Evolutionary conservation across 1,140 invertebrate species (phyloP), one percentile per base, ranked within the genome.

Genomic region (Drosophila subobscura): DNA sequence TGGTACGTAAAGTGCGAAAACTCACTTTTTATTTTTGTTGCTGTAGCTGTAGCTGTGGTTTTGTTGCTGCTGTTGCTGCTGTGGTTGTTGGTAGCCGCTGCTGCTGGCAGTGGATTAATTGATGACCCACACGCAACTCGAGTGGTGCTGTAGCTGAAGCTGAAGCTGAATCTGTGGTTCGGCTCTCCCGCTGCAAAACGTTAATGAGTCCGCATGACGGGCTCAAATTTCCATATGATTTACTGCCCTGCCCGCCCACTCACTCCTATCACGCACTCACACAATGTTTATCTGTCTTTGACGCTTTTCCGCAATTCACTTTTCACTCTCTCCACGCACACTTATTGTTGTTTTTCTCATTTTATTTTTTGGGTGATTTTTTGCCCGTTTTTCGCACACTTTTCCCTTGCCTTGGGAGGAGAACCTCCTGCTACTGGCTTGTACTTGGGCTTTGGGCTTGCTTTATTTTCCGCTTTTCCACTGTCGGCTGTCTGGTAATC

Each of bases 141-240:
- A 47, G 49, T 27, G 23, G 44, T 27, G 52, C 20, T 42, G 29
- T 8, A 8, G 29, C 29, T 33, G 29, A 0, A 8, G 3, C 33
- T 37, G 10, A 1, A 12, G 33, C 33, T 37, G 33, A 10, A 37
- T 37, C 33, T 37, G 33, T 37, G 33, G 33, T 12, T n/a, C 7
- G 2, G 49, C 10, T 40, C 33, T 53, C 42, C 27, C 63, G 42
- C 29, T 60, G 41, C 29, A 51, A 45, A 50, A 16, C 50, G 65
- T 63, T 84, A 84, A 84, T 84, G 72, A 85, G 79, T 44, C 66
- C 46, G 72, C 72, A 74, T 83, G 80, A 83, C 79, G 68, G 66
- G 41, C 40, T 54, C 42, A 60, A 63, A 85, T 75, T 85, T 85
- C 80, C 80, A 85, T 79, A 64, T 56, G 81, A 84, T 80, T 84